Evolutionary conservation across 2,113 vertebrate species (phyloP).

Genomic region (Eubucco bourcierii): DNA sequence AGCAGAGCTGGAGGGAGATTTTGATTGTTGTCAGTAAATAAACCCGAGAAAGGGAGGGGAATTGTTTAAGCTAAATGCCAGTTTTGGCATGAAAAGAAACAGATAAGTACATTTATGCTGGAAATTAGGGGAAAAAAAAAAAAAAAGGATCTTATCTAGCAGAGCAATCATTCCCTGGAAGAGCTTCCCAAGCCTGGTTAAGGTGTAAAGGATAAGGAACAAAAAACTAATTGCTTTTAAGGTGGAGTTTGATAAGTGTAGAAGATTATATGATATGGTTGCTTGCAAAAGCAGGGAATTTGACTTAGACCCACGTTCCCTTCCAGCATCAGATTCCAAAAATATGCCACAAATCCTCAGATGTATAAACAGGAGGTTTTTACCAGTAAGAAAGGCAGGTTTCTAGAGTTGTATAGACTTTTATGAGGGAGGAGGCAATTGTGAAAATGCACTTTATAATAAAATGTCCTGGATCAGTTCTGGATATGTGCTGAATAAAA

Average conservation of each 20-base stretch:
- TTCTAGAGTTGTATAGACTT: neutral
- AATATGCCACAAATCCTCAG: neutral
- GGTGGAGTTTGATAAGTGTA: neutral
- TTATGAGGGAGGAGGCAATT: neutral
- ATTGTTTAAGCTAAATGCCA: conserved; percentile 5
- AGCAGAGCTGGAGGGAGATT: neutral
- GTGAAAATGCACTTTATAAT: neutral
- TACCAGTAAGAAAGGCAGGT: neutral
- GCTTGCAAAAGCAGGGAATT: neutral
- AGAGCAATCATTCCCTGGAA: neutral
- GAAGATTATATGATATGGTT: neutral
- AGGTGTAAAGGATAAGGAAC: neutral
- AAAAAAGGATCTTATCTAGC: conserved; percentile 1
- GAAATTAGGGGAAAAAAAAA: neutral
- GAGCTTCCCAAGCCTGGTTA: neutral
- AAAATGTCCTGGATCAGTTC: neutral
- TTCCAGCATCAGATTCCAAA: neutral
- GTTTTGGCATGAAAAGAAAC: neutral
- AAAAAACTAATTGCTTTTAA: conserved; percentile 32
- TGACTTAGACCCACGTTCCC: neutral
- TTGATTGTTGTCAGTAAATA: conserved; percentile 12
- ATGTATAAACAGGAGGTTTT: neutral
- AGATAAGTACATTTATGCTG: neutral
- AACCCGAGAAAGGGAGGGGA: neutral
- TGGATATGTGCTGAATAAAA: neutral